Evolutionary conservation across 2,888 invertebrate species (phyloP), one percentile per base, ranked within the genome.

Genomic region (Prenolepis imparis): DNA sequence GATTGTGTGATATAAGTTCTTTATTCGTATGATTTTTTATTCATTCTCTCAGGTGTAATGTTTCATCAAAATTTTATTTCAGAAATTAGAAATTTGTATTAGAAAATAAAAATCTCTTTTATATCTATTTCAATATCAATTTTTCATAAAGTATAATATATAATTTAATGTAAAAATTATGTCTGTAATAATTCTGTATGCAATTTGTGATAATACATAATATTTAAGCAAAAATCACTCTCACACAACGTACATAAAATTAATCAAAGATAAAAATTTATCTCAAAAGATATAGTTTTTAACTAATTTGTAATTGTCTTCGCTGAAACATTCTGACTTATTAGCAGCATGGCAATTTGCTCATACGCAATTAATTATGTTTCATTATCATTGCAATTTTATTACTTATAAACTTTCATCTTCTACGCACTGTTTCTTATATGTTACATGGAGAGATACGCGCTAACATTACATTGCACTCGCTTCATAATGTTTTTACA

Each of bases 211-310:
- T 36, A 70, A 70, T 55, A 55, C 4, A n/a, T 39, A 41, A 41
- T 73, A 24, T 28, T 77, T 39, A 1, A 24, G 52, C 66, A 66
- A 77, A 55, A 24, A 18, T 11, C 15, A 32, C 28, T 59, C 44
- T 52, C 15, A 48, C 39, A 39, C 41, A 41, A 18, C 18, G 18
- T 1, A 48, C 48, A 48, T 18, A 6, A 18, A 64, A 64, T 66
- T 39, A 77, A 21, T 44, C 21, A 52, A 18, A 77, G 39, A 77
- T 52, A 66, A 66, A 39, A 66, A 66, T 66, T 12, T 48, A 28
- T 68, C 41, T 32, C 18, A 6, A 3, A 21, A 68, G 12, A 59
- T 59, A 48, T 21, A 59, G 21, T 59, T 78, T 78, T 59, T 21
- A 57, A 18, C 18, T 52, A 21, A 68, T 41, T 68, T 18, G 9